Percentiles rank a stretch among this genome's conserved stretches.
phyloP scores from a whole-genome alignment of 1,140 invertebrate genomes.

The Lucilia cuprina region DNA sequence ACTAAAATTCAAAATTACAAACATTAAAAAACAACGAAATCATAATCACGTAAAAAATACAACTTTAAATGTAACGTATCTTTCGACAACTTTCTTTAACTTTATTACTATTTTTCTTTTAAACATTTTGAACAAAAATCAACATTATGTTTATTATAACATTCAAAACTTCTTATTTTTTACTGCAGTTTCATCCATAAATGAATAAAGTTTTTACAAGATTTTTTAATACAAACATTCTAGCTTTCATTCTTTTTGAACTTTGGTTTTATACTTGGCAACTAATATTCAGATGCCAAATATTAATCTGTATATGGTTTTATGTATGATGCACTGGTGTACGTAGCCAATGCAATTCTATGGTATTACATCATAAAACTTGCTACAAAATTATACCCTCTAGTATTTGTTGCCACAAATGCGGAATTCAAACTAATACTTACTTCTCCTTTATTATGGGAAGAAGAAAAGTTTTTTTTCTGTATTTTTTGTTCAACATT shows the following conservation, averaged over 20 bases:
- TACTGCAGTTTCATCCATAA: neutral
- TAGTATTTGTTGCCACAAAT: neutral
- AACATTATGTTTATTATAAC: neutral
- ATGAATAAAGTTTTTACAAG: conserved; percentile 26
- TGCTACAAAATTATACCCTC: conserved; percentile 10
- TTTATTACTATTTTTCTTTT: neutral
- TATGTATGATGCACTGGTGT: too few species aligned
- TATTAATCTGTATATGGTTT: too few species aligned
- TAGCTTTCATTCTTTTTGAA: neutral
- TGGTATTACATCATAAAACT: conserved; percentile 18
- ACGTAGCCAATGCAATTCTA: neutral
- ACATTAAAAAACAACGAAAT: too few species aligned
- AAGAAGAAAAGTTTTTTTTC: neutral
- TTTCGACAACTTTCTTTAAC: neutral
- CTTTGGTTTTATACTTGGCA: neutral
- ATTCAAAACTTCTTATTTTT: neutral
- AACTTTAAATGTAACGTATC: neutral
- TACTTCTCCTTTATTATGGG: too few species aligned
- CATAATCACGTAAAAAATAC: neutral
- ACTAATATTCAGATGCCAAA: neutral
- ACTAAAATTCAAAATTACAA: too few species aligned
- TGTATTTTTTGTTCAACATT: neutral
- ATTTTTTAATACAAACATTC: neutral
- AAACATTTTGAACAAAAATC: neutral
- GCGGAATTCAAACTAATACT: neutral